Evolutionary conservation across 2,888 invertebrate species (phyloP).

Genomic region (Smittia sp.): DNA sequence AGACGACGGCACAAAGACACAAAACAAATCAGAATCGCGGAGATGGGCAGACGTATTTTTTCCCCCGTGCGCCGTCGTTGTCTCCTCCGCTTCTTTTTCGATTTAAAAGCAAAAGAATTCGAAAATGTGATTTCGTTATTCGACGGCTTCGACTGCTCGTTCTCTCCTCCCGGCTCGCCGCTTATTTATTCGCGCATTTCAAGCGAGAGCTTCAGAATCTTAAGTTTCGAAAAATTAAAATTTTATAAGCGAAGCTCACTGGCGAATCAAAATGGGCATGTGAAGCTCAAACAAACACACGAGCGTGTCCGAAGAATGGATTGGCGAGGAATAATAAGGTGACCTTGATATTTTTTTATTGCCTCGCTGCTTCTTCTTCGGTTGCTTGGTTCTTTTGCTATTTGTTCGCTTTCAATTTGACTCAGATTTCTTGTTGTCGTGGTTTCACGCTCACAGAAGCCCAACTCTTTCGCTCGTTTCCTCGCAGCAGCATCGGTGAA

Average conservation of each 20-base stretch:
- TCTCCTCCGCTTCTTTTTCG: too few relatives aligned
- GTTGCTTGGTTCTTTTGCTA: background rate
- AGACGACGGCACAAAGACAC: background rate
- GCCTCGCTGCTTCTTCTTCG: background rate
- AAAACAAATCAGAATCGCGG: background rate
- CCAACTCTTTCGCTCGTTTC: background rate
- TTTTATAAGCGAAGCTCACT: background rate
- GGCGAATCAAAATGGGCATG: background rate
- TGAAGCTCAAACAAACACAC: background rate
- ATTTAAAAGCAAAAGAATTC: background rate
- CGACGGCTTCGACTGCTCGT: background rate
- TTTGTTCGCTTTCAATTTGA: background rate
- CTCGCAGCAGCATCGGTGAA: background rate
- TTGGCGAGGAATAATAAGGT: conserved; percentile 33
- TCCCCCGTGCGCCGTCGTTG: background rate
- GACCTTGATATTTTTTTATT: conserved; percentile 29
- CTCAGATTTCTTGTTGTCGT: background rate
- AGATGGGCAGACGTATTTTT: background rate
- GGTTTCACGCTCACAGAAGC: background rate
- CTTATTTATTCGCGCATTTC: background rate
- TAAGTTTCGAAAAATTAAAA: background rate
- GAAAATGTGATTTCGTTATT: background rate
- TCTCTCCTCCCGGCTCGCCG: background rate
- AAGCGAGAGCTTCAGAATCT: background rate
- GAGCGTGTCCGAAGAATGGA: background rate